phyloP scores from a whole-genome alignment of 2,797 vertebrate genomes.

The Allobates femoralis region DNA sequence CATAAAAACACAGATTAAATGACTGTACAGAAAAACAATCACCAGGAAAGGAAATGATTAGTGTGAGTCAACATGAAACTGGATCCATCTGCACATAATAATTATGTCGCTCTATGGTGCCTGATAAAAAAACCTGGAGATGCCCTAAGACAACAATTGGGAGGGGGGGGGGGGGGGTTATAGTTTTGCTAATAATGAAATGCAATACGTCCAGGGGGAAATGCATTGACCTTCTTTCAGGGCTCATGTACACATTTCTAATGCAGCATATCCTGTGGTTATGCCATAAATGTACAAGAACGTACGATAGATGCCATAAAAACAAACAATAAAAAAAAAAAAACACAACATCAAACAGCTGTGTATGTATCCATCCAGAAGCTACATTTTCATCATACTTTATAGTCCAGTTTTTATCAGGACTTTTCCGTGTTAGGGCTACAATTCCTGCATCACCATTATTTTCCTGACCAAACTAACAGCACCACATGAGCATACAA shows the following conservation, averaged over 20 bases:
- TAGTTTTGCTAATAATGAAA: neutral
- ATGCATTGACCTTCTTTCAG: too few relatives aligned
- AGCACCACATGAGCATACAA: too few relatives aligned
- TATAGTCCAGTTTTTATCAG: too few relatives aligned
- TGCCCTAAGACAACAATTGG: neutral
- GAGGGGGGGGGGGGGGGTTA: neutral
- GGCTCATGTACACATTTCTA: too few relatives aligned
- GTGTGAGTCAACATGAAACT: slow-evolving; percentile 9
- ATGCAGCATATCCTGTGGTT: too few relatives aligned
- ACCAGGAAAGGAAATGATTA: neutral
- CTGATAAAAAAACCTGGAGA: neutral
- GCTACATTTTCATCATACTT: neutral
- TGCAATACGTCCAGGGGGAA: neutral
- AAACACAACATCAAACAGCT: too few relatives aligned
- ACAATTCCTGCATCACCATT: too few relatives aligned
- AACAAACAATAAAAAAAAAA: too few relatives aligned
- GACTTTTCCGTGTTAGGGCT: too few relatives aligned
- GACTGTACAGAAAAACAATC: neutral
- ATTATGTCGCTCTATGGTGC: neutral
- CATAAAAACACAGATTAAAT: neutral
- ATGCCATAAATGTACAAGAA: too few relatives aligned
- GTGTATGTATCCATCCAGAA: neutral
- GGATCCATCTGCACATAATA: slow-evolving; percentile 20
- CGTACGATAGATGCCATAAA: too few relatives aligned
- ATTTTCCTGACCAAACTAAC: too few relatives aligned